Conservation (phyloP, 2,797 vertebrate genomes). For the Peromyscus attwateri region DNA sequence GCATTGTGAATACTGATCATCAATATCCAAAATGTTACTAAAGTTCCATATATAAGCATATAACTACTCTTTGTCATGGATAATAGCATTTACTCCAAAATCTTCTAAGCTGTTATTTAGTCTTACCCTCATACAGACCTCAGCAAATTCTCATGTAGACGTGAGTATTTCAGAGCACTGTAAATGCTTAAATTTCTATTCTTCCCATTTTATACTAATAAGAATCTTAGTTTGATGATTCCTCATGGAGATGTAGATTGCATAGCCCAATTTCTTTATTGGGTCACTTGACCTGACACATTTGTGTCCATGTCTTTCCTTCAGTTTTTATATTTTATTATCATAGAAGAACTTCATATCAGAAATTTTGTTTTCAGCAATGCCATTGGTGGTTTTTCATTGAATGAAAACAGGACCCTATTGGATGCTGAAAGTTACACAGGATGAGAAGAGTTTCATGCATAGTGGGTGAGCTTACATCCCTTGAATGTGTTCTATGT, state of each 20-base stretch:
- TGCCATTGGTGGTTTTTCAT: background rate
- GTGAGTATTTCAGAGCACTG: background rate
- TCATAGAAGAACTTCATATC: background rate
- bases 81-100: background rate
- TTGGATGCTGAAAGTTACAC: background rate
- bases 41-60: no score
- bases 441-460: background rate
- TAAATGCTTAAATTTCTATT: background rate
- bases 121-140: background rate
- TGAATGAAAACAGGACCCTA: background rate
- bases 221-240: fast-evolving
- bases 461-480: background rate
- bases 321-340: background rate
- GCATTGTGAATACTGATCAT: no score
- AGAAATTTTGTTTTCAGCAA: background rate
- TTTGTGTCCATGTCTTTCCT: background rate
- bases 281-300: background rate
- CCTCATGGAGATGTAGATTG: background rate
- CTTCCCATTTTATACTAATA: background rate
- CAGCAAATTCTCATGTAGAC: background rate
- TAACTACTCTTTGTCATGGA: background rate
- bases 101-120: background rate
- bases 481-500: background rate
- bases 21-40: fast-evolving
- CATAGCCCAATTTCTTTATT: background rate